Evolutionary conservation across 1,140 invertebrate species (phyloP), one percentile per base, ranked within the genome.

Genomic region (Laupala kohalensis): DNA sequence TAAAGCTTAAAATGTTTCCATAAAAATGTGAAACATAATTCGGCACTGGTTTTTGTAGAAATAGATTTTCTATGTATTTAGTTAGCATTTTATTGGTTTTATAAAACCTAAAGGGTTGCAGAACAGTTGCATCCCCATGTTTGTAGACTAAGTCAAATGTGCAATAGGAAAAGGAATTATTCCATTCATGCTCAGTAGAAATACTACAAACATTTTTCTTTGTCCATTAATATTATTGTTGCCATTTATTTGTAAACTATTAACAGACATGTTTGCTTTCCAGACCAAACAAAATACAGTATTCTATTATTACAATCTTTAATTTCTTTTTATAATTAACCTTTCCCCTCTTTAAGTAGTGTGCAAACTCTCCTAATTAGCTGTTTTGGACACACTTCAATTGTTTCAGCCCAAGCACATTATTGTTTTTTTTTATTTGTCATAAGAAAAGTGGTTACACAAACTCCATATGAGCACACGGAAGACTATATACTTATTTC

Each of bases 131-230:
- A 9, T 9, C 24, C 29, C 28, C 29, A 27, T 68, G 27, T 23
- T 29, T 68, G 67, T 68, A 23, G 67, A 27, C 67, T 68, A 30
- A 68, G 13, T 68, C 27, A 29, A 29, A 68, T 6, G 67, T 68
- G 67, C 67, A 68, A 68, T 68, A 68, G 67, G 9, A 19, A 53
- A 53, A 53, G 19, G 37, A n/a, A 13, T 53, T 13, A 53, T 53
- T 53, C 9, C 37, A 53, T 53, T 53, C 37, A 53, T 53, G n/a
- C 19, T 9, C 37, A 53, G 37, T 53, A 53, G 37, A 53, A 19
- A 53, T 53, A 53, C 37, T 53, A 19, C 19, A 19, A 53, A 53
- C 37, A 53, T 19, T 53, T 53, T 53, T 53, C 19, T 53, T 13
- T 53, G 19, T 53, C 19, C 37, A 53, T 53, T 53, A 53, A 53